Conservation (phyloP, 1,140 invertebrate genomes). For the Scaptodrosophila lebanonensis region DNA sequence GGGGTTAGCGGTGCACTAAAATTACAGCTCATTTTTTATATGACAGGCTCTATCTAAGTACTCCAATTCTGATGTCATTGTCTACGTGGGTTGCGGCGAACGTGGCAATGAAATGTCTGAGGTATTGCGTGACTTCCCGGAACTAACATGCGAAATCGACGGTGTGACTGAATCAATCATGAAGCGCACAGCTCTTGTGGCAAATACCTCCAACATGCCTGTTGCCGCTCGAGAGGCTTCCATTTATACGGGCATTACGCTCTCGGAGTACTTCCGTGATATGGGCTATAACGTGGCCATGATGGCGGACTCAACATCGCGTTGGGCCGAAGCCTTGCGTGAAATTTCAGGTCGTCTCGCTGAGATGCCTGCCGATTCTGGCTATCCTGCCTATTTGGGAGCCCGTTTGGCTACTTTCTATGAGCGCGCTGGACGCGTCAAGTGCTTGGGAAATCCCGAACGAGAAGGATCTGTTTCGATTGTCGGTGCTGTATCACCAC, state of each 20-base stretch:
- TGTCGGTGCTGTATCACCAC: slow-evolving; percentile 99
- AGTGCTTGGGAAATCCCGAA: slow-evolving; percentile 98
- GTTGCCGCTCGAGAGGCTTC: slow-evolving; percentile 99
- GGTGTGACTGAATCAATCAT: slow-evolving; percentile 98
- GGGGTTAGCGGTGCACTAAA: too few species aligned
- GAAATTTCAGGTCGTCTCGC: slow-evolving; percentile 99
- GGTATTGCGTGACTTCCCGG: slow-evolving; percentile 98
- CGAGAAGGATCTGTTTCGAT: slow-evolving; percentile 98
- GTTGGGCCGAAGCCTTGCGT: slow-evolving; percentile 99
- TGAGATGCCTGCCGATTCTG: slow-evolving; percentile 99
- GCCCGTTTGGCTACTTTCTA: slow-evolving; percentile 99
- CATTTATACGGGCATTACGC: slow-evolving; percentile 99
- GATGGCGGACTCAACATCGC: slow-evolving; percentile 99
- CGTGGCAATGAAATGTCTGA: slow-evolving; percentile 92
- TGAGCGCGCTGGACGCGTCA: slow-evolving; percentile 98
- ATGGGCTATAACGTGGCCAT: slow-evolving; percentile 99
- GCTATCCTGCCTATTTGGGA: slow-evolving; percentile 99
- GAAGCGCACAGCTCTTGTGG: slow-evolving; percentile 99
- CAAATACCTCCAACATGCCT: slow-evolving; percentile 99
- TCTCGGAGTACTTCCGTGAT: slow-evolving; percentile 99
- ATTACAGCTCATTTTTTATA: too few species aligned
- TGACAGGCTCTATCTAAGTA: slow-evolving; percentile 94
- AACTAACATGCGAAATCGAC: slow-evolving; percentile 97
- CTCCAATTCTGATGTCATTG: slow-evolving; percentile 99
- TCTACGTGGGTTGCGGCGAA: slow-evolving; percentile 99